Evolutionary conservation across 1,140 invertebrate species (phyloP), one percentile per base, ranked within the genome.

Genomic region (Matsumurasca onukii): DNA sequence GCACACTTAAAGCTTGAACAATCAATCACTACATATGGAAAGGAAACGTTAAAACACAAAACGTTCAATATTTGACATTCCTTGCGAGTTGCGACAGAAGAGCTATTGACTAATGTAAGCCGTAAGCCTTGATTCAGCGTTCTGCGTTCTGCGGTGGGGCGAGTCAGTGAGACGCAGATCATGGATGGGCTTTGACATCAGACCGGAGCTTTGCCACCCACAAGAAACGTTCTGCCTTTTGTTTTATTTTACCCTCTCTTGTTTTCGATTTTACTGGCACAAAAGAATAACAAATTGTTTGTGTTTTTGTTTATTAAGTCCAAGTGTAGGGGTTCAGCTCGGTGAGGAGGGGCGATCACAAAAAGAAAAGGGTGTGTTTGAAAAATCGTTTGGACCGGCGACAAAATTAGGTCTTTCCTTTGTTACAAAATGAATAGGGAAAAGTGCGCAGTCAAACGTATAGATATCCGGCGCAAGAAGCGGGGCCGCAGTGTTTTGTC

Each of bases 251-350:
- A 29, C 45, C 65, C 65, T 61, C 57, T 61, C 25, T 13, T 51
- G 65, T 65, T 66, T 49, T 66, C 48, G 65, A 66, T 66, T 66
- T 52, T 30, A 51, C 65, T 20, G 65, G 25, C 29, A 66, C 65
- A 66, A 66, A 66, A 66, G 65, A 66, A 66, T 66, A 66, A 66
- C 65, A 66, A 66, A 66, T 66, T 66, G 65, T 66, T 66, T 49
- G 20, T 66, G 65, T 66, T 66, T 66, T 66, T 66, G 65, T 66
- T 48, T 66, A 66, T 51, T 27, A 66, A 66, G 65, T 66, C 45
- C 65, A 49, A 61, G 30, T 48, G 25, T n/a, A 15, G 65, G 65
- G 20, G 65, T 9, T n/a, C 2, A 3, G 65, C 9, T 12, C 27
- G 5, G 20, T 13, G 13, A 13, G 20, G 13, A 25, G 57, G 57